Evolutionary conservation across 2,797 vertebrate genomes (phyloP), one percentile per base, ranked within the genome.

Genomic region (Epinephelus malabaricus): DNA sequence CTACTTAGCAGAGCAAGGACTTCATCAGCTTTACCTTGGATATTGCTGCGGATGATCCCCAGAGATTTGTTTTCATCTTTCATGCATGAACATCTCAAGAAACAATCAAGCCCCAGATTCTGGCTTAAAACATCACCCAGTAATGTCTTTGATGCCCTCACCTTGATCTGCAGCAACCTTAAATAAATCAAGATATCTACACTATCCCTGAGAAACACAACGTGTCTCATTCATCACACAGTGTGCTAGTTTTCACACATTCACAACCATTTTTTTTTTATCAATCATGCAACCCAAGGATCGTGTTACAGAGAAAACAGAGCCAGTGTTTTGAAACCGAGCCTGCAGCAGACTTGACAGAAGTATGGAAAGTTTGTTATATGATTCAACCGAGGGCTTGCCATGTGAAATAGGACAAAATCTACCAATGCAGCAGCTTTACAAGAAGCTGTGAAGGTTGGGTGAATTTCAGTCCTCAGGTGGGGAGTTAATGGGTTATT

Each of bases 1-100:
- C 13, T n/a, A 46, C 49, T 43, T 6, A 14, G 38, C 18, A 18
- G 21, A 34, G 19, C 8, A 3, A 56, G 25, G 61, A 56, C 38
- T 58, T 66, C 49, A 56, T 40, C 25, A 23, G 51, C 63, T 54
- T 73, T 58, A 14, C 59, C 55, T 56, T 17, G 13, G 56, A 64
- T 38, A n/a, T 60, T 49, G 25, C 8, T 5, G 19, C 9, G 18
- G 10, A 58, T 45, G 47, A 45, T 46, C 46, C 46, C 23, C 5
- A 1, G 45, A 62, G 11, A 64, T 56, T 19, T 64, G 15, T 40
- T 73, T 51, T 68, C 40, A 68, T 72, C 30, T 63, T 62, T 67
- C 56, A 66, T 23, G 38, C 17, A 21, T 30, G 40, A 61, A 49
- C 25, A 47, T 54, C 38, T 59, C 51, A 49, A 66, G 45, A 40